Conservation (phyloP, 2,797 vertebrate species). For the Sciurus vulgaris region DNA sequence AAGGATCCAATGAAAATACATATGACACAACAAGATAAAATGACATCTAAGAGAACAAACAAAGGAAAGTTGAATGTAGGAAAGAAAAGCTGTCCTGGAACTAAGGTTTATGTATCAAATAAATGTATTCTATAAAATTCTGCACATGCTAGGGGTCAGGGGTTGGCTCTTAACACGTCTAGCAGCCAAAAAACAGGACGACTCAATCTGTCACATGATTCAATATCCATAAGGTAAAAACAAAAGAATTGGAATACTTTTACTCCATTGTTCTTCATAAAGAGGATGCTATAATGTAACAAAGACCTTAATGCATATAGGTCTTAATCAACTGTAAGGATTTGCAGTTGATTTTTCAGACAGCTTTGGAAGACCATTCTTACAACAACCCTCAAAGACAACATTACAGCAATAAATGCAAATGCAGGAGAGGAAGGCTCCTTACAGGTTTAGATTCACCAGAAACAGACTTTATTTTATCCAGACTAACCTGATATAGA, state of each 20-base stretch:
- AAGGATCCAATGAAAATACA: constrained; percentile 59
- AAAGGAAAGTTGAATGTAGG: constrained; percentile 46
- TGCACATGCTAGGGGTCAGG: constrained; percentile 1
- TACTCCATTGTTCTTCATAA: constrained; percentile 7
- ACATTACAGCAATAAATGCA: not conserved
- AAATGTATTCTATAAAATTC: not conserved
- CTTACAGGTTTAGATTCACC: not conserved
- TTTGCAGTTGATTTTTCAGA: not conserved
- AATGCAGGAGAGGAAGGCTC: not conserved
- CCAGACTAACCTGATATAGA: constrained; percentile 44
- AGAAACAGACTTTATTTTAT: constrained; percentile 45
- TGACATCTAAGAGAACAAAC: constrained; percentile 31
- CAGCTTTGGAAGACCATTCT: not conserved
- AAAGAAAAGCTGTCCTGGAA: constrained; percentile 33
- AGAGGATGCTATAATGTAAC: not conserved
- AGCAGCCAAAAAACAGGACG: constrained; percentile 19
- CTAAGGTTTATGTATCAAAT: not conserved
- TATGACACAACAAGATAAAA: constrained; percentile 49
- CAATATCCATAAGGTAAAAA: constrained; percentile 48
- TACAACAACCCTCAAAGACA: not conserved
- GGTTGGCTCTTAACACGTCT: constrained; percentile 29
- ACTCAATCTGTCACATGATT: constrained; percentile 31
- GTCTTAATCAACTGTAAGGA: too few relatives aligned
- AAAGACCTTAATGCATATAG: not conserved
- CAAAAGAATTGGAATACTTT: not conserved